Evolutionary conservation across 1,140 invertebrate species (phyloP).

Genomic region (Cyphomyrmex costatus): DNA sequence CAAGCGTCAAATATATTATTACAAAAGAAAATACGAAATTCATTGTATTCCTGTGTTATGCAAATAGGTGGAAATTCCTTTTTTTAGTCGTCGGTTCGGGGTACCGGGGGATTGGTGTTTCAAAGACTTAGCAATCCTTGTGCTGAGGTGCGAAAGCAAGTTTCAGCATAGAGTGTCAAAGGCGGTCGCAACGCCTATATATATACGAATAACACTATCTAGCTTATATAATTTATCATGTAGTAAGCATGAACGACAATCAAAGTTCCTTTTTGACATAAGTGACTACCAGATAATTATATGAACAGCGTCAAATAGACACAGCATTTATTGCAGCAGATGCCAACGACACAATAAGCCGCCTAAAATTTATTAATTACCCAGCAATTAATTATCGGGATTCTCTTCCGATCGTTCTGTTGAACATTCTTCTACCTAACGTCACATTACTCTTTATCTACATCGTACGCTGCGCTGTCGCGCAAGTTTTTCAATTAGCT

Average conservation of each 20-base stretch:
- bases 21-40: no score
- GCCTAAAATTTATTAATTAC: constrained; percentile 17
- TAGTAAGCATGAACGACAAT: not conserved
- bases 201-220: no score
- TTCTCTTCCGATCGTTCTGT: not conserved
- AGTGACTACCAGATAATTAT: not conserved
- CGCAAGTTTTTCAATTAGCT: constrained; percentile 54
- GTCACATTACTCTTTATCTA: constrained; percentile 7
- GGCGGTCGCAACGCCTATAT: no score
- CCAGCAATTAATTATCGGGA: constrained; percentile 3
- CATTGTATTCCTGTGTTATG: no score
- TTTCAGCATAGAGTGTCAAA: no score
- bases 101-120: no score
- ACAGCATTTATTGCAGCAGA: constrained; percentile 2
- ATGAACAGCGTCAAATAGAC: not conserved
- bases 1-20: no score
- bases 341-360: constrained; percentile 5
- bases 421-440: not conserved
- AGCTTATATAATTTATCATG: constrained; percentile 20
- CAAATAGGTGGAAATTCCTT: no score
- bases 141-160: no score
- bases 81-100: no score
- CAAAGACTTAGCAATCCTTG: no score
- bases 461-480: not conserved
- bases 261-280: not conserved